Conservation (phyloP, 2,113 vertebrate species). For the Callospermophilus lateralis region DNA sequence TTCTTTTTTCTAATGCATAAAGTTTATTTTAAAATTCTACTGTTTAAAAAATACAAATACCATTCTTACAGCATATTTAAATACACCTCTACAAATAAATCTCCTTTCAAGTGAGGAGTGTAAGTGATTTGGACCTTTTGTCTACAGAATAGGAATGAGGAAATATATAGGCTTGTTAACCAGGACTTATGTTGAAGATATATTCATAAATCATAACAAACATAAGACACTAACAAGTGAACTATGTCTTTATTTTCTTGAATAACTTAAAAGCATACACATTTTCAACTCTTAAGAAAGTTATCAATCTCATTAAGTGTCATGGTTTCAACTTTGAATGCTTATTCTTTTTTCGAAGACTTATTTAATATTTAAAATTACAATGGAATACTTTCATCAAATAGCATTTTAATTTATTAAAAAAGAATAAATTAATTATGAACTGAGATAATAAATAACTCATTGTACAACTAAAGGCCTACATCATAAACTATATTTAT, state of each 20-base stretch:
- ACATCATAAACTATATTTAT: slow-evolving; percentile 85
- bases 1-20: background rate
- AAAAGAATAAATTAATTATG: slow-evolving; percentile 78
- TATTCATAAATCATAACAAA: background rate
- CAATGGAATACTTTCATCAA: slow-evolving; percentile 68
- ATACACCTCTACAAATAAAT: slow-evolving; percentile 47
- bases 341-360: slow-evolving; percentile 64
- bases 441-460: slow-evolving; percentile 82
- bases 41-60: slow-evolving; percentile 52
- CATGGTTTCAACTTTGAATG: slow-evolving; percentile 44
- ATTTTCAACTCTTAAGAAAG: slow-evolving; percentile 33
- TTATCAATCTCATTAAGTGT: slow-evolving; percentile 11
- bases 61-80: slow-evolving; percentile 38
- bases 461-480: slow-evolving; percentile 78
- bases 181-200: background rate
- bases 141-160: slow-evolving; percentile 6
- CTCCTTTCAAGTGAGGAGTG: background rate
- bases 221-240: slow-evolving; percentile 21
- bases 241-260: slow-evolving; percentile 28
- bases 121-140: slow-evolving; percentile 14
- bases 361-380: slow-evolving; percentile 69
- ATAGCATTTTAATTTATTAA: slow-evolving; percentile 82
- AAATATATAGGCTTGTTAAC: background rate
- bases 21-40: slow-evolving; percentile 23
- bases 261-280: slow-evolving; percentile 55